These are phyloP conservation scores for Illadopsis cleaveri DNA, from an alignment of 2,113 vertebrate species.

Conservation along the genomic window DNA sequence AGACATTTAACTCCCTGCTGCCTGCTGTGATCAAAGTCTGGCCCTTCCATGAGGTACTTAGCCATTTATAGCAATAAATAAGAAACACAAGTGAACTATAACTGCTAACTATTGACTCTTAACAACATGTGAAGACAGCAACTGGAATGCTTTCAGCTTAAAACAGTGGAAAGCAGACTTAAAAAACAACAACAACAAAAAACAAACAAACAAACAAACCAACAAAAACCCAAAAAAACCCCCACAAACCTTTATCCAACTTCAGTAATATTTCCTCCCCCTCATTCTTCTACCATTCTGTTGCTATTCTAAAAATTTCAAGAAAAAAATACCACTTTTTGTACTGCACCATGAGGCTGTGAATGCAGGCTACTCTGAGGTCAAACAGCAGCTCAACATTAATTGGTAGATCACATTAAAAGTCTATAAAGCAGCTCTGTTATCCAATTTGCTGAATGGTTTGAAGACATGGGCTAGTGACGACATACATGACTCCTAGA, in stretches of 20 bases:
- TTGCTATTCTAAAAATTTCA: neutral
- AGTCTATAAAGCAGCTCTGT: neutral
- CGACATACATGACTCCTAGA: conserved; percentile 43
- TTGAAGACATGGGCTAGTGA: conserved; percentile 40
- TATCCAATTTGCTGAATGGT: neutral
- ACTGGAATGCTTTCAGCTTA: neutral
- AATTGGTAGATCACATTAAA: neutral
- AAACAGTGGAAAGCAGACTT: neutral
- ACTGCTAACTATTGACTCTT: neutral
- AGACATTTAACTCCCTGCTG: neutral
- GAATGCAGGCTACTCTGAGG: neutral
- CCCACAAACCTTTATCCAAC: too few relatives aligned
- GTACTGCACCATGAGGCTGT: neutral
- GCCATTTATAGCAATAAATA: neutral
- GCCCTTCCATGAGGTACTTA: neutral
- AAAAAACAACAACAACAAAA: too few relatives aligned
- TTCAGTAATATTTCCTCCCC: neutral
- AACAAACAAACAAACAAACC: too few relatives aligned
- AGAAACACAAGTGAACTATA: neutral
- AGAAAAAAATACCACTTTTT: neutral
- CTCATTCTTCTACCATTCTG: neutral
- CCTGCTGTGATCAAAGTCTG: neutral
- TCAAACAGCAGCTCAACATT: neutral
- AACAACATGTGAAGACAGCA: neutral
- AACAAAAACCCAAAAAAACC: too few relatives aligned